Conservation (phyloP, 2,888 invertebrate species). For the Invenusta paracnida region DNA sequence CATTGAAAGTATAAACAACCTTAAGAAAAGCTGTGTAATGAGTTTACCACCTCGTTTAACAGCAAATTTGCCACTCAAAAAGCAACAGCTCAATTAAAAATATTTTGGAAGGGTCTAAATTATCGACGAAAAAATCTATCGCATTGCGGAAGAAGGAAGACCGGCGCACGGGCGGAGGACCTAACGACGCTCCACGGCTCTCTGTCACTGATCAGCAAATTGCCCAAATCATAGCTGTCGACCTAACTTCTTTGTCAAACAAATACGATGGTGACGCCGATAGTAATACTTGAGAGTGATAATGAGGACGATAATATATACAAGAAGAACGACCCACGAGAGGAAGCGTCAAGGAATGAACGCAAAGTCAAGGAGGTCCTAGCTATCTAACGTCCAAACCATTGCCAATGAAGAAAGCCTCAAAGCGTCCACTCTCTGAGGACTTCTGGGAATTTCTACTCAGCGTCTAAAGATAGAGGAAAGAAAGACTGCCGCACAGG, state of each 20-base stretch:
- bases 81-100: neutral
- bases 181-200: neutral
- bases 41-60: neutral
- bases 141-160: neutral
- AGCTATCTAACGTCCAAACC: no score
- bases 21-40: neutral
- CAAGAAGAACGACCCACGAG: neutral
- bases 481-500: neutral
- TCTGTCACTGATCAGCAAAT: neutral
- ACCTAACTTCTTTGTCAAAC: neutral
- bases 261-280: neutral
- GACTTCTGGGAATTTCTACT: neutral
- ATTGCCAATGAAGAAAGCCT: neutral
- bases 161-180: neutral
- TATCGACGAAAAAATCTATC: neutral
- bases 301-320: neutral
- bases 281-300: neutral
- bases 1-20: neutral
- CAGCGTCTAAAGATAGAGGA: conserved; percentile 4
- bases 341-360: conserved; percentile 4
- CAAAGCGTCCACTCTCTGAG: neutral
- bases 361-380: neutral
- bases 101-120: conserved; percentile 18
- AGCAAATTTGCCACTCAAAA: neutral
- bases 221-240: neutral